phyloP scores from a whole-genome alignment of 53 echinoderm and acorn worm species.

The Holothuria scabra region DNA sequence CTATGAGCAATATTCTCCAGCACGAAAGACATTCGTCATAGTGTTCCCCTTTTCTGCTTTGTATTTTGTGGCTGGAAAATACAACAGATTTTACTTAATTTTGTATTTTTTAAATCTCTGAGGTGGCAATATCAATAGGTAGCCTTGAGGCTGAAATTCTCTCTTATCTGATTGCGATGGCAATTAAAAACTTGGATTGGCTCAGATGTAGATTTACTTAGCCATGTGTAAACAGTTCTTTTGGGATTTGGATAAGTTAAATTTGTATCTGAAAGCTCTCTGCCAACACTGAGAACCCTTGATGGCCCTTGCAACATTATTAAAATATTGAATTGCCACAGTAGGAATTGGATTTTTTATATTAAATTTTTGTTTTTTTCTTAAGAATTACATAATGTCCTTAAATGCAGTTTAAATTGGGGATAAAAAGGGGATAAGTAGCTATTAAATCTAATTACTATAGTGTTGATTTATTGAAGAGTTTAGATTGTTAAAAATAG shows the following conservation, averaged over 20 bases:
- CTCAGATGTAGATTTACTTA: constrained; percentile 4
- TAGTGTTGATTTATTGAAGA: too few relatives aligned
- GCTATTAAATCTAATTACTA: too few relatives aligned
- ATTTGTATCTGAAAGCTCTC: not conserved
- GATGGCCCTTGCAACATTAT: constrained; percentile 27
- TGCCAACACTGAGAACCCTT: not conserved
- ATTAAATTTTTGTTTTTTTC: too few relatives aligned
- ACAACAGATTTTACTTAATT: constrained; percentile 11
- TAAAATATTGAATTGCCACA: constrained; percentile 33
- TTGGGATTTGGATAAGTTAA: not conserved
- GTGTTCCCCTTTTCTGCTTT: not conserved
- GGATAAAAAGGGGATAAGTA: too few relatives aligned
- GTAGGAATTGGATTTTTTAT: not conserved
- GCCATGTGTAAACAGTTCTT: constrained; percentile 20
- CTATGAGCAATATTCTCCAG: constrained; percentile 27
- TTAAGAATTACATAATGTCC: too few relatives aligned
- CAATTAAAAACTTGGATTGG: constrained; percentile 23
- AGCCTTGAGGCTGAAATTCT: constrained; percentile 31
- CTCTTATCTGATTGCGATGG: not conserved
- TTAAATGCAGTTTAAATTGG: too few relatives aligned
- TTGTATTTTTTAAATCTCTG: constrained; percentile 21
- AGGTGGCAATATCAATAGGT: not conserved
- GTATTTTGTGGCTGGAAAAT: constrained; percentile 2
- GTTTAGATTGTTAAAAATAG: too few relatives aligned
- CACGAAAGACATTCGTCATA: constrained; percentile 26